Conservation (phyloP, 2,113 vertebrate genomes). For the Lasiurus cinereus region DNA sequence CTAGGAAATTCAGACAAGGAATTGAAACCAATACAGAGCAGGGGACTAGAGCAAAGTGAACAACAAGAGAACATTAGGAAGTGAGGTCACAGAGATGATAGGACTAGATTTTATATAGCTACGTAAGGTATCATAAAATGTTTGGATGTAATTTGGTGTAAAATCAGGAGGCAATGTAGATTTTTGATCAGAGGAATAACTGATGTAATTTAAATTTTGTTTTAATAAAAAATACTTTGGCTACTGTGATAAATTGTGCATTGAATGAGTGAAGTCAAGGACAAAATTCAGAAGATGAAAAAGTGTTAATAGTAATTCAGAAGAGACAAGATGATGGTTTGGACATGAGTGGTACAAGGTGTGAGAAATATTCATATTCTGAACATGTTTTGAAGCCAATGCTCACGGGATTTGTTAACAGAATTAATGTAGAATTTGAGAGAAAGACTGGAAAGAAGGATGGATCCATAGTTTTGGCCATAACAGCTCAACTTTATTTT, state of each 20-base stretch:
- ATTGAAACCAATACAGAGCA: neutral
- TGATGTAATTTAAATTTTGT: no score
- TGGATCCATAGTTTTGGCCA: neutral
- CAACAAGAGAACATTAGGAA: neutral
- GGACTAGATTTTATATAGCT: neutral
- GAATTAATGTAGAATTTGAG: neutral
- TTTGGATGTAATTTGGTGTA: neutral
- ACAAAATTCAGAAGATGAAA: neutral
- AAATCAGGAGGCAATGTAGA: neutral
- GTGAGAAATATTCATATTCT: neutral
- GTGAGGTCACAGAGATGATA: neutral
- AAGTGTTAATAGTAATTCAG: neutral
- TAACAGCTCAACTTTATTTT: neutral
- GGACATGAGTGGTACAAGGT: neutral
- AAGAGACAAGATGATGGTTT: neutral
- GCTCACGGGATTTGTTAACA: neutral
- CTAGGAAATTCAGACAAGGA: neutral
- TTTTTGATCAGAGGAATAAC: neutral
- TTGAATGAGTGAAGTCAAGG: neutral
- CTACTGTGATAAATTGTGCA: neutral
- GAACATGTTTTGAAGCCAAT: neutral
- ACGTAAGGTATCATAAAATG: neutral
- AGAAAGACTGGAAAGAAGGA: neutral
- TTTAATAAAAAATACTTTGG: neutral
- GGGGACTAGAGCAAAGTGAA: neutral